A percentile compares a stretch with the other conserved stretches of the same genome.
phyloP scores from a whole-genome alignment of 2,113 vertebrate genomes.

The Phodopus roborovskii region DNA sequence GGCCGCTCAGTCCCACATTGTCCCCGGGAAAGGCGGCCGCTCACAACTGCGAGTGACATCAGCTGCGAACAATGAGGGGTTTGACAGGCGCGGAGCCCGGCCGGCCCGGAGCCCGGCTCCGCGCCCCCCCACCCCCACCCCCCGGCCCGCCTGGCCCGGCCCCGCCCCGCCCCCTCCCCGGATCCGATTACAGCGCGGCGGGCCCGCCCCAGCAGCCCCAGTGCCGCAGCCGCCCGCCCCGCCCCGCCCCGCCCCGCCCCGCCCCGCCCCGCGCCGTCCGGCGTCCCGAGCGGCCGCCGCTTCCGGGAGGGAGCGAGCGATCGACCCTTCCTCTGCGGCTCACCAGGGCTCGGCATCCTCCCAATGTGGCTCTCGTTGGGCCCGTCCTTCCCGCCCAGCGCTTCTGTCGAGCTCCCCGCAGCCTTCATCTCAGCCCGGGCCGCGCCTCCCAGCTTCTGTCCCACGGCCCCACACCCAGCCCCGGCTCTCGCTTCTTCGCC shows the following conservation, averaged over 20 bases:
- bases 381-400: not conserved
- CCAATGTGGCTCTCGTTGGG: not conserved
- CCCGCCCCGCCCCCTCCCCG: slow-evolving; percentile 81
- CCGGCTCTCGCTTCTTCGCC: not conserved
- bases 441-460: not conserved
- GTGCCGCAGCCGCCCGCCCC: slow-evolving; percentile 86
- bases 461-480: not conserved
- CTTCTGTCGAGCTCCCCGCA: slow-evolving; percentile 55
- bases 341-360: not conserved
- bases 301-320: not conserved
- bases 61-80: slow-evolving; percentile 89
- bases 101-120: slow-evolving; percentile 84
- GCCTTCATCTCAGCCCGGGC: slow-evolving; percentile 62
- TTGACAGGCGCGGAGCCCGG: slow-evolving; percentile 87
- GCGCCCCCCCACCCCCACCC: slow-evolving; percentile 79
- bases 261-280: slow-evolving; percentile 67
- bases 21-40: slow-evolving; percentile 86
- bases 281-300: slow-evolving; percentile 33
- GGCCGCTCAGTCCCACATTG: slow-evolving; percentile 89
- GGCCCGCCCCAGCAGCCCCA: slow-evolving; percentile 86
- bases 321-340: slow-evolving; percentile 10
- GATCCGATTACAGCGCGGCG: slow-evolving; percentile 89
- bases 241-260: slow-evolving; percentile 77
- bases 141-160: slow-evolving; percentile 70
- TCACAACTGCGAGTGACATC: slow-evolving; percentile 87